phyloP scores from a whole-genome alignment of 2,113 vertebrate species.

The Physeter macrocephalus region DNA sequence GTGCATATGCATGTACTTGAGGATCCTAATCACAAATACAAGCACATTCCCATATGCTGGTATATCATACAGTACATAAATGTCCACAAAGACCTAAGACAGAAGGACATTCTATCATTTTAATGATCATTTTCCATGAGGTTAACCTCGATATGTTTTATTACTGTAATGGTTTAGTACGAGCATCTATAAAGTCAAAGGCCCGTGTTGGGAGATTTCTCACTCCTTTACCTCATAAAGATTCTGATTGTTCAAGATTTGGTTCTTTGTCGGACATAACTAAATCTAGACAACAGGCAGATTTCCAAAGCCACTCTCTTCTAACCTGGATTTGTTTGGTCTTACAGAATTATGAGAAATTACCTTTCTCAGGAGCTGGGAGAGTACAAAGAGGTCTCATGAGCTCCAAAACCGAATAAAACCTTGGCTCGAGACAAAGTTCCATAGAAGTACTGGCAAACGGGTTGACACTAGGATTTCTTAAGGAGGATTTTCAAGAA shows the following conservation, averaged over 20 bases:
- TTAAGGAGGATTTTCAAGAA: neutral
- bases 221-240: neutral
- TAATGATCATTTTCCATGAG: neutral
- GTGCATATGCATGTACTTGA: neutral
- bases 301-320: neutral
- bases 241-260: neutral
- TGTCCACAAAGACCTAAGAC: neutral
- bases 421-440: neutral
- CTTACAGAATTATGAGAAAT: neutral
- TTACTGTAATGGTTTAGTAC: neutral
- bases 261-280: neutral
- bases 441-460: neutral
- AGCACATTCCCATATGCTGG: neutral
- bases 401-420: neutral
- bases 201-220: neutral
- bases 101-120: neutral
- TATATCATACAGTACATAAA: accelerated
- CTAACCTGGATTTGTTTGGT: neutral
- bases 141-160: neutral
- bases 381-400: neutral
- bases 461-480: neutral
- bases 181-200: neutral
- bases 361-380: neutral
- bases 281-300: neutral
- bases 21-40: neutral